phyloP scores from a whole-genome alignment of 2,113 vertebrate species.

The Passer domesticus region DNA sequence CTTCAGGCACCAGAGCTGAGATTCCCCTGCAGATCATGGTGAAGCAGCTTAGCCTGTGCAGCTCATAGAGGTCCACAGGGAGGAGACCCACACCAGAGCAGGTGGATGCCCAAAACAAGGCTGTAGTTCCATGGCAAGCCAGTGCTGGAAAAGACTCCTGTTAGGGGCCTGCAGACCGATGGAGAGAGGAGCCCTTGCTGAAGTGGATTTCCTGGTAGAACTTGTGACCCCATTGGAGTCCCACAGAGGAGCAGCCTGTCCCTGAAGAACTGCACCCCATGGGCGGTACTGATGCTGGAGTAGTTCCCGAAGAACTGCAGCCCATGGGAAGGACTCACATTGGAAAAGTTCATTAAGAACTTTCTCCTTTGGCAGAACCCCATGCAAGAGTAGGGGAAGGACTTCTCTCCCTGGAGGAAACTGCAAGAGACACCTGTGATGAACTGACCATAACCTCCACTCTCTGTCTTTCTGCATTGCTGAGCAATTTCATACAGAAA shows the following conservation, averaged over 20 bases:
- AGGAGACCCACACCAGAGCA: accelerated
- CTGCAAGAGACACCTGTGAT: background rate
- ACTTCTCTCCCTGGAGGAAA: background rate
- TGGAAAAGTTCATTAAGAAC: background rate
- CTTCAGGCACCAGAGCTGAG: background rate
- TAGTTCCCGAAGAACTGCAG: background rate
- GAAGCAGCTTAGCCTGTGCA: background rate
- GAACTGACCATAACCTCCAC: background rate
- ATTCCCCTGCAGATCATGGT: background rate
- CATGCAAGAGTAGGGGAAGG: background rate
- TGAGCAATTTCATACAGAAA: background rate
- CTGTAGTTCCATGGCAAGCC: background rate
- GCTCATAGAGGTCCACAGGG: background rate
- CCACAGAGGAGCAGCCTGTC: background rate
- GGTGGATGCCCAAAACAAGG: background rate
- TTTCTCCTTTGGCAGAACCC: background rate
- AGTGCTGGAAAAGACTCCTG: background rate
- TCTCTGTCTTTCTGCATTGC: background rate
- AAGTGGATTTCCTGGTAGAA: background rate
- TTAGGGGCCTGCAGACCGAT: background rate
- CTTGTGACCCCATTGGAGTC: too few relatives aligned
- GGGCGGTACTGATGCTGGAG: background rate
- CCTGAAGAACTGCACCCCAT: background rate
- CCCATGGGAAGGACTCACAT: background rate
- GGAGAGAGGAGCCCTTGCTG: background rate